These are phyloP conservation scores for Sinelater perroti DNA, from an alignment of 2,888 invertebrate genomes.

Conservation along the genomic window DNA sequence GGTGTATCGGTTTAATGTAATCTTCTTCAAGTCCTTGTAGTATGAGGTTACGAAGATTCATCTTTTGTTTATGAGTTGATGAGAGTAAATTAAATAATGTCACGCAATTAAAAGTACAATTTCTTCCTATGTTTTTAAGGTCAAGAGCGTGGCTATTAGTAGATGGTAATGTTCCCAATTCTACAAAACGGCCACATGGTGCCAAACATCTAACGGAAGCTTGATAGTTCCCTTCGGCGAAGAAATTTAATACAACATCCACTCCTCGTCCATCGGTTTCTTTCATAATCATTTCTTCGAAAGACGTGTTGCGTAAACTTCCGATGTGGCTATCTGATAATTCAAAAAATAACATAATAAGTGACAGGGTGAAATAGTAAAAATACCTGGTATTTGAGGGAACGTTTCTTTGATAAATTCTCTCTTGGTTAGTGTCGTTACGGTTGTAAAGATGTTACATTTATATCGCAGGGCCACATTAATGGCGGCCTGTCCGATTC, in stretches of 20 bases:
- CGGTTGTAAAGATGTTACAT: conserved; percentile 76
- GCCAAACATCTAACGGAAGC: conserved; percentile 73
- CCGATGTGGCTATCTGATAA: conserved; percentile 75
- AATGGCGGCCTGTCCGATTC: conserved; percentile 83
- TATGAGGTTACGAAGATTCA: conserved; percentile 58
- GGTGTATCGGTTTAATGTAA: conserved; percentile 73
- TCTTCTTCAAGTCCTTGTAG: conserved; percentile 68
- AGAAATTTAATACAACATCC: conserved; percentile 88
- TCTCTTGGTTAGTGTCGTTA: conserved; percentile 71
- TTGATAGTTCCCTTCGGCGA: conserved; percentile 89
- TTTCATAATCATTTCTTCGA: conserved; percentile 84
- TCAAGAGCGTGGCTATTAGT: conserved; percentile 69
- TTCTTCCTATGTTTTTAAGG: conserved; percentile 74
- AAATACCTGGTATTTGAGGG: conserved; percentile 58
- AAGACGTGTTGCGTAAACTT: conserved; percentile 85
- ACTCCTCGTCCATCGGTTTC: conserved; percentile 89
- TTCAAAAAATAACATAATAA: no score
- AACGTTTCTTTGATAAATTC: conserved; percentile 67
- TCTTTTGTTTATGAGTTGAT: conserved; percentile 62
- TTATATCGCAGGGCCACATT: conserved; percentile 71
- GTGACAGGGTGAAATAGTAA: no score
- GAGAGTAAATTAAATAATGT: conserved; percentile 65
- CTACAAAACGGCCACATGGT: conserved; percentile 74
- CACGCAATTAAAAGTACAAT: conserved; percentile 77
- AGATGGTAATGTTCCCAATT: conserved; percentile 89